Evolutionary conservation across 2,113 vertebrate species (phyloP).

Genomic region (Edolisoma coerulescens): DNA sequence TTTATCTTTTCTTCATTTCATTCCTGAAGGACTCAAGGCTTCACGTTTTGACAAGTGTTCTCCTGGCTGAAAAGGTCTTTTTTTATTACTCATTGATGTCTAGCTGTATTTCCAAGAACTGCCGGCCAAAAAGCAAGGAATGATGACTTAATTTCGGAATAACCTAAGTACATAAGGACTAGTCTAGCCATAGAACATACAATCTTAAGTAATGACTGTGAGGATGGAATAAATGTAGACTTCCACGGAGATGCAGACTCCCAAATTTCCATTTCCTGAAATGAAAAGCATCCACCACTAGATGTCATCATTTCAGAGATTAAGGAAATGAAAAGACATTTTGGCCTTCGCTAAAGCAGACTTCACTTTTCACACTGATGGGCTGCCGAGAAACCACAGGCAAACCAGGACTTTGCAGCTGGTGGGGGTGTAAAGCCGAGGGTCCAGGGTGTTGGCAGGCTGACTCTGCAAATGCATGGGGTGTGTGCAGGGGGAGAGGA

Average conservation of each 20-base stretch:
- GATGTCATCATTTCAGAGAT: constrained; percentile 29
- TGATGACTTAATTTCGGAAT: constrained; percentile 1
- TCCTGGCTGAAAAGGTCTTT: not conserved
- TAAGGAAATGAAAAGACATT: not conserved
- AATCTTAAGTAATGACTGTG: not conserved
- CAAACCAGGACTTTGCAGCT: rapidly evolving
- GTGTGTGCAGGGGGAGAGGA: not conserved
- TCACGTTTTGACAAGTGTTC: constrained; percentile 5
- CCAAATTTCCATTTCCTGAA: not conserved
- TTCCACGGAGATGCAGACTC: not conserved
- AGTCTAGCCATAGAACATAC: not conserved
- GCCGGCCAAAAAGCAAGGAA: not conserved
- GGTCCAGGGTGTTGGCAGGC: not conserved
- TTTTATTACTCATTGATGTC: not conserved
- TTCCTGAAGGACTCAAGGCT: not conserved
- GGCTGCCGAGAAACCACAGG: not conserved
- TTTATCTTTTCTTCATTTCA: not conserved
- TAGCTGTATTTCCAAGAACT: not conserved
- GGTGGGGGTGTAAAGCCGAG: not conserved
- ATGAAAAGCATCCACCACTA: not conserved
- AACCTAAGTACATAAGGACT: not conserved
- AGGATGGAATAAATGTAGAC: not conserved
- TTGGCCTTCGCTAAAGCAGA: not conserved
- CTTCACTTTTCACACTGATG: not conserved
- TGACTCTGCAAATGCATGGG: not conserved